A percentile compares a stretch with the other conserved stretches of the same genome.
Conservation (phyloP, 2,113 vertebrate genomes). For the Vulpes vulpes region DNA sequence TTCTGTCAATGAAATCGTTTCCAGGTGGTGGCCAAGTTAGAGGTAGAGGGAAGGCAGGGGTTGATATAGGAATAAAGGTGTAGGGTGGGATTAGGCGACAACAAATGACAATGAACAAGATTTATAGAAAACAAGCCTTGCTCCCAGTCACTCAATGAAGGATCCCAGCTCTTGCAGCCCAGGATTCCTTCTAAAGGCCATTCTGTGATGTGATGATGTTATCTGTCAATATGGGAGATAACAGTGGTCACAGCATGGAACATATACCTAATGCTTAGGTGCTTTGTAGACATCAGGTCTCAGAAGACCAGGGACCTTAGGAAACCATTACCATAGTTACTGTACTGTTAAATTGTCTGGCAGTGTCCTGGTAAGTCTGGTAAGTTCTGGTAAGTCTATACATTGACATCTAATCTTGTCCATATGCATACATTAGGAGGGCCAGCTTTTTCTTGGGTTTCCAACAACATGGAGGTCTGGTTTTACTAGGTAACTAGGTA, state of each 20-base stretch:
- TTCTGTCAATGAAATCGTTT: not conserved
- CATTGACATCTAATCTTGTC: not conserved
- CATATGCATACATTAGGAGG: not conserved
- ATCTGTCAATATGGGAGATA: not conserved
- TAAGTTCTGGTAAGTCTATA: not conserved
- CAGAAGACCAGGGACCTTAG: not conserved
- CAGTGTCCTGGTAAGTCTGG: not conserved
- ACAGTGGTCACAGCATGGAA: not conserved
- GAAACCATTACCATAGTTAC: not conserved
- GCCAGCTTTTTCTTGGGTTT: not conserved
- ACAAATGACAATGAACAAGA: not conserved
- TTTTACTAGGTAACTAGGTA: not conserved
- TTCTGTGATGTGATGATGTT: not conserved
- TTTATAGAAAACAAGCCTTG: not conserved
- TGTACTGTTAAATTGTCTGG: not conserved
- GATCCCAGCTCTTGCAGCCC: not conserved
- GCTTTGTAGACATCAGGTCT: not conserved
- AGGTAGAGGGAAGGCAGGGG: not conserved
- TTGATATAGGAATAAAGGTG: not conserved
- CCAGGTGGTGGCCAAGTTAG: not conserved
- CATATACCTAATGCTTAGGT: not conserved
- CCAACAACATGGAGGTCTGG: not conserved
- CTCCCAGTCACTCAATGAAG: not conserved
- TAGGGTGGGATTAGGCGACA: accelerated
- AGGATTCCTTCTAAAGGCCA: not conserved